A percentile compares a stretch with the other conserved stretches of the same genome.
Conservation (phyloP, 2,113 vertebrate species). For the Chionomys nivalis region DNA sequence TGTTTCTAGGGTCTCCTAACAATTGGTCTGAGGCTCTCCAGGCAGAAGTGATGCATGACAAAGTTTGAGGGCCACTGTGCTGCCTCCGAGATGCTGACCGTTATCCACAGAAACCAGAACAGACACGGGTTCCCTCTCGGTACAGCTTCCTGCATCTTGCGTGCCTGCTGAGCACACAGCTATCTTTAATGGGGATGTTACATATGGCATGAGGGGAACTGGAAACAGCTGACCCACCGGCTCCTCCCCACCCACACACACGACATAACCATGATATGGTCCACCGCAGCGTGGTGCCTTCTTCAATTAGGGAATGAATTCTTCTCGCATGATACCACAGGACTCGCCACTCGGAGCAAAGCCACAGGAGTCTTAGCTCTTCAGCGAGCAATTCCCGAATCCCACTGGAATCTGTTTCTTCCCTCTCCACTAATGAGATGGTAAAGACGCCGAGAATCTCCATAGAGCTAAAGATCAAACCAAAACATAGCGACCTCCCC, state of each 20-base stretch:
- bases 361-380: slow-evolving; percentile 64
- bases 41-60: not conserved
- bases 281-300: slow-evolving; percentile 48
- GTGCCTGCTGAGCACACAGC: not conserved
- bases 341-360: not conserved
- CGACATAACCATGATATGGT: not conserved
- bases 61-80: not conserved
- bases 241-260: not conserved
- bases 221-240: not conserved
- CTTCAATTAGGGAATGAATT: slow-evolving; percentile 64
- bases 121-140: too few species aligned
- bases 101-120: not conserved
- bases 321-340: not conserved
- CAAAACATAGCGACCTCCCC: slow-evolving; percentile 9
- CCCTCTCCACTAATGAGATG: slow-evolving; percentile 36
- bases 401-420: slow-evolving; percentile 19
- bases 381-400: slow-evolving; percentile 6
- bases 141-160: not conserved
- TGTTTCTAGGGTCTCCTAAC: not conserved
- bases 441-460: slow-evolving; percentile 48
- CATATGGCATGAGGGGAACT: not conserved
- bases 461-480: slow-evolving; percentile 8
- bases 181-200: not conserved
- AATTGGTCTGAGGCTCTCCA: not conserved
- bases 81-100: not conserved